A percentile compares a stretch with the other conserved stretches of the same genome.
Evolutionary conservation across 35 echinoderm and acorn worm species (phyloP).

Genomic region (Apostichopus parvimensis): DNA sequence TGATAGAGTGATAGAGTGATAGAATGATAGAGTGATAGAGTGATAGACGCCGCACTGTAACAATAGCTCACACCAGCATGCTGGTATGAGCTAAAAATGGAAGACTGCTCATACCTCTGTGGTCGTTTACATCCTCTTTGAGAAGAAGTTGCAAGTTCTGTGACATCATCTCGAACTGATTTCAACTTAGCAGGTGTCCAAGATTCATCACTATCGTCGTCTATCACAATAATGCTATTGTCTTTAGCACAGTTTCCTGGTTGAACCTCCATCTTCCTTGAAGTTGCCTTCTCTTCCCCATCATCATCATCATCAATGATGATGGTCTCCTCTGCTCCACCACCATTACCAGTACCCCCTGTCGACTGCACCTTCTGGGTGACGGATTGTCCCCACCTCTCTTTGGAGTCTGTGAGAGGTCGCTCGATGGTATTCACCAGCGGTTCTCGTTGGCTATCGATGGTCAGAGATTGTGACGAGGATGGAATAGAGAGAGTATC

Average conservation of each 20-base stretch:
- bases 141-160: background rate
- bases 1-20: too few species aligned
- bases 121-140: background rate
- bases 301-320: constrained; percentile 32
- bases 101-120: background rate
- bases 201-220: too few species aligned
- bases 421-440: background rate
- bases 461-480: background rate
- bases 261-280: background rate
- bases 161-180: background rate
- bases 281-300: background rate
- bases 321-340: background rate
- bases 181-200: background rate
- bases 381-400: background rate
- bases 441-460: background rate
- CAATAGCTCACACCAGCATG: too few species aligned
- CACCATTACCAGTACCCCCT: background rate
- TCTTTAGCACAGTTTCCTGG: background rate
- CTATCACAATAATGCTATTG: background rate
- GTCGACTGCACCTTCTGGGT: background rate
- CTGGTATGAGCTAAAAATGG: too few species aligned
- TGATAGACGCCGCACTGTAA: too few species aligned
- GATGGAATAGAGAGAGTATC: background rate
- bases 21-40: too few species aligned
- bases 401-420: background rate